Base-by-base conservation (phyloP, 2,888 invertebrate genomes). In the Lottia scabra region DNA sequence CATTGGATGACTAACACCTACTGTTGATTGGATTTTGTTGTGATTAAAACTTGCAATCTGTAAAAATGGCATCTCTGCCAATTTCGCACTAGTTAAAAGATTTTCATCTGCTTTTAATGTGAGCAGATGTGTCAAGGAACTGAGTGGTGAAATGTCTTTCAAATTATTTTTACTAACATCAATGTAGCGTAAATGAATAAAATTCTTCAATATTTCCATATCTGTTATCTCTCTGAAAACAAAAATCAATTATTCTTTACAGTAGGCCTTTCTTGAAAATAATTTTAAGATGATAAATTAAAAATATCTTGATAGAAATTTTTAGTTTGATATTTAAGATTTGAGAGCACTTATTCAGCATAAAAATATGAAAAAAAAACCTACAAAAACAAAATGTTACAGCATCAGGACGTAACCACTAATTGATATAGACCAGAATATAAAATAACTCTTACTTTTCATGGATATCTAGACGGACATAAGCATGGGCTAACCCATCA, bases 401-500 rank as follows among this genome's bases (percentile, higher is more conserved):
- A n/a, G n/a, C n/a, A n/a, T n/a, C n/a, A n/a, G n/a, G n/a, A n/a
- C n/a, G n/a, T n/a, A n/a, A n/a, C n/a, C n/a, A n/a, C n/a, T n/a
- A n/a, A n/a, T n/a, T n/a, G n/a, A n/a, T n/a, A n/a, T n/a, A n/a
- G n/a, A n/a, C n/a, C 38, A 38, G 38, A 8, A 38, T 8, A 5
- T 1, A 38, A 38, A 38, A 38, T 6, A 38, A 38, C 10, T 6
- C 3, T 38, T 80, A 89, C 89, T 84, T 85, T 71, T 87, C 89
- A 75, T 85, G 83, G 30, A 85, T 78, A 76, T 89, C 89, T 26
- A 89, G 77, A 72, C 84, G 78, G 27, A 88, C 88, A 83, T 86
- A 89, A 1, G 89, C 89, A 81, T 89, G 89, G 26, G 87, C 79
- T 15, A 89, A 79, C 19, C 89, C 89, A 83, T 89, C 89, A 15